phyloP scores from a whole-genome alignment of 2,113 vertebrate species.

The Petrocephalus zakoni region DNA sequence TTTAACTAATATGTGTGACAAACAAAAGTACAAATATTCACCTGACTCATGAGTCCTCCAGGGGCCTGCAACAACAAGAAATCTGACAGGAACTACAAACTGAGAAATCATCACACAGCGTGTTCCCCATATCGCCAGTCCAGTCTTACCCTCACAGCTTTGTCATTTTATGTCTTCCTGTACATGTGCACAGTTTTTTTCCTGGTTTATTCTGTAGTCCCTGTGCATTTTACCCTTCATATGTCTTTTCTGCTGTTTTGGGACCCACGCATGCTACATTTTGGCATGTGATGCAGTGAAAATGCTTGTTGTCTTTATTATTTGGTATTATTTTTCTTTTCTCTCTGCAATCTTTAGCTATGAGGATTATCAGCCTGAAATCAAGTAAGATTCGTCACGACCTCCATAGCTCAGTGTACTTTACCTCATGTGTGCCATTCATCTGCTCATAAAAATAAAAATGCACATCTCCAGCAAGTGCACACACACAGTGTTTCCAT shows the following conservation, averaged over 20 bases:
- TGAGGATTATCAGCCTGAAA: slow-evolving; percentile 91
- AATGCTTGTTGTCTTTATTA: slow-evolving; percentile 52
- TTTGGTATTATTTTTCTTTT: slow-evolving; percentile 70
- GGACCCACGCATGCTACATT: not conserved
- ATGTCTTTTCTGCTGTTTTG: slow-evolving; percentile 26
- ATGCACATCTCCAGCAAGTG: not conserved
- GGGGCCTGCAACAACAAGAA: not conserved
- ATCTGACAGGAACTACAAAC: not conserved
- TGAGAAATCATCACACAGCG: not conserved
- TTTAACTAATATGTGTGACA: not conserved
- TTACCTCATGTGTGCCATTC: slow-evolving; percentile 57
- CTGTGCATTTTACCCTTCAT: slow-evolving; percentile 11
- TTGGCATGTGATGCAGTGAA: not conserved
- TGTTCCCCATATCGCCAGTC: not conserved
- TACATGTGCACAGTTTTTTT: not conserved
- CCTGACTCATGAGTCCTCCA: not conserved
- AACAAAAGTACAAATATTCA: not conserved
- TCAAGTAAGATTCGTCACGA: slow-evolving; percentile 86
- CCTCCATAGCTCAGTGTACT: not conserved
- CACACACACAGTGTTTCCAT: not conserved
- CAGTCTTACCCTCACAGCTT: too few relatives aligned
- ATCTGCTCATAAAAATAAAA: slow-evolving; percentile 61
- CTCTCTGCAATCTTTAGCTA: slow-evolving; percentile 77
- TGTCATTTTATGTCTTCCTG: not conserved
- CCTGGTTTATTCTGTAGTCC: not conserved